Evolutionary conservation across 1,140 invertebrate genomes (phyloP), one percentile per base, ranked within the genome.

Genomic region (Helicoverpa armigera): DNA sequence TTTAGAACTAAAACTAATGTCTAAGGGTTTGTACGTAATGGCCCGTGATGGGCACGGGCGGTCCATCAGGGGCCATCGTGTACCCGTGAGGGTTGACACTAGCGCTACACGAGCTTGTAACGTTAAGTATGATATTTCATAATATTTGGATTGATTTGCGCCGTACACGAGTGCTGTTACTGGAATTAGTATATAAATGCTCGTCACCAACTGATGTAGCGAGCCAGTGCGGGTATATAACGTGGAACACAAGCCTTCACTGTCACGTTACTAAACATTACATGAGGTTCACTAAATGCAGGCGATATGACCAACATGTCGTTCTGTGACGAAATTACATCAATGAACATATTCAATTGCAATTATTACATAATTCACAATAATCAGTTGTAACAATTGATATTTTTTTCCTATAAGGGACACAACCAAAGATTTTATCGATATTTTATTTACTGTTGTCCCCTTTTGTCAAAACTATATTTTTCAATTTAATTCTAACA

Each of bases 1-100:
- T 65, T 73, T 51, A 60, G 63, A 60, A 82, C 35, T 72, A 58
- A 77, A 77, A 81, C 51, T 75, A 76, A 58, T 48, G 61, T 67
- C 72, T 81, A 81, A 10, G 10, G 60, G 50, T 13, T 29, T 31
- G 69, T 54, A 70, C 50, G 53, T 51, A 54, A 53, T 72, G 50
- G 50, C 18, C 9, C 14, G 2, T 31, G 67, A 14, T 12, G 67
- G 18, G 10, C 50, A 3, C 48, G 14, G 9, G 7, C 16, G 12
- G 16, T 9, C n/a, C 54, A 56, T 29, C 58, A 61, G 12, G 50
- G 18, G 65, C n/a, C 65, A 69, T 50, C 2, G 10, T 10, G 43
- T 43, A 69, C 65, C 65, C 43, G 43, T 7, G 35, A 48, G 11
- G 14, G 11, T 29, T 10, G 16, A 7, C 58, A 50, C 63, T n/a